These are phyloP conservation scores for Pica pica DNA, from an alignment of 2,113 vertebrate species.

Conservation along the genomic window DNA sequence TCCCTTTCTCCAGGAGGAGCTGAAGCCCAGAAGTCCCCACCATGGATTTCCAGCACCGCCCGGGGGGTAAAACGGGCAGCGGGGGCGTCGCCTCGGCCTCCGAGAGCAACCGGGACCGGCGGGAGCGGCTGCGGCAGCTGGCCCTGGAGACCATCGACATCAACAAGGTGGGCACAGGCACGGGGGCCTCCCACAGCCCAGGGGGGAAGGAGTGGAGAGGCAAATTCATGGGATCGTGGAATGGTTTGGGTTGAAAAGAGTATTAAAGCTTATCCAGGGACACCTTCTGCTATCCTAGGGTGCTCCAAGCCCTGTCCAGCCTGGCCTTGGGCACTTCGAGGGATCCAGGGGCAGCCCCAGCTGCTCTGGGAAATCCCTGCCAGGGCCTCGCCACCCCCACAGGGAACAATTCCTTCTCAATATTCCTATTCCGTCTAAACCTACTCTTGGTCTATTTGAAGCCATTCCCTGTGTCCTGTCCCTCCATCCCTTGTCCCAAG, in stretches of 20 bases:
- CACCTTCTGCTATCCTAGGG: fast-evolving
- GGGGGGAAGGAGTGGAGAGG: not conserved
- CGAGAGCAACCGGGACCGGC: slow-evolving; percentile 91
- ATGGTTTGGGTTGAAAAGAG: not conserved
- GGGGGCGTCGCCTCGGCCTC: slow-evolving; percentile 95
- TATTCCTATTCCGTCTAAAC: not conserved
- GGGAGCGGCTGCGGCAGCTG: slow-evolving; percentile 90
- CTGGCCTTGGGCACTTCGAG: not conserved
- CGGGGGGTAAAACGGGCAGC: slow-evolving; percentile 94
- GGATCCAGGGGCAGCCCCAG: not conserved
- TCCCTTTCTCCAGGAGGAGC: not conserved
- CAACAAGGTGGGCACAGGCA: slow-evolving; percentile 78
- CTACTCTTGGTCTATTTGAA: not conserved
- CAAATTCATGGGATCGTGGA: fast-evolving
- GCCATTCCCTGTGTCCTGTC: not conserved
- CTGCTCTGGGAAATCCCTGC: not conserved
- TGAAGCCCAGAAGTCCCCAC: not conserved
- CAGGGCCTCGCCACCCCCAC: fast-evolving
- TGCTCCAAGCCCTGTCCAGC: fast-evolving
- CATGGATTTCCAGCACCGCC: slow-evolving; percentile 98
- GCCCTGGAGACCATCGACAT: slow-evolving; percentile 97
- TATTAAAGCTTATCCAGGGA: not conserved
- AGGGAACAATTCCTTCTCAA: fast-evolving
- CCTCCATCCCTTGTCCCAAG: not conserved
- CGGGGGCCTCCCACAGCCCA: fast-evolving